Evolutionary conservation across 2,797 vertebrate species (phyloP).

Genomic region (Parauchenoglanis punctatus): DNA sequence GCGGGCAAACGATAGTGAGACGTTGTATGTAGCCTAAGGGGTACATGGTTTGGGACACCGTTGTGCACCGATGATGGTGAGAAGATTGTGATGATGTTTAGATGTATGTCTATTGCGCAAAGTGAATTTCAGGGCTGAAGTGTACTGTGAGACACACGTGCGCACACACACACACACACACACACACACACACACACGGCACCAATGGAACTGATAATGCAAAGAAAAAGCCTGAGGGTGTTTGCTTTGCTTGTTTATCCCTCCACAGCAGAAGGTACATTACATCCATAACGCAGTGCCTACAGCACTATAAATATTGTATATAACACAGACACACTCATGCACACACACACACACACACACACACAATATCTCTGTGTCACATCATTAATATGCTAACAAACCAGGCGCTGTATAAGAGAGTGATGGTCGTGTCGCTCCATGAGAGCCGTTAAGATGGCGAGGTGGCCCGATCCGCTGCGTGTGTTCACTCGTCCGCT

Average conservation of each 20-base stretch:
- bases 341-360: slow-evolving; percentile 1
- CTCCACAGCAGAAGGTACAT: background rate
- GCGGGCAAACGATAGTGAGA: background rate
- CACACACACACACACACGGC: background rate
- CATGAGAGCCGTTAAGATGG: slow-evolving; percentile 8
- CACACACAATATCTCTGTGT: background rate
- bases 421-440: slow-evolving; percentile 19
- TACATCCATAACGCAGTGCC: background rate
- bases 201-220: background rate
- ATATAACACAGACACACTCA: slow-evolving; percentile 2
- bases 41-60: background rate
- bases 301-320: slow-evolving; percentile 9
- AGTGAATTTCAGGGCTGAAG: background rate
- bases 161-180: background rate
- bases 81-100: background rate
- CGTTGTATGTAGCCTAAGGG: background rate
- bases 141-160: background rate
- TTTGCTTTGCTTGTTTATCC: background rate
- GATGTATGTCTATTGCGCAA: background rate
- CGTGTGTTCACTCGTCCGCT: slow-evolving; percentile 63
- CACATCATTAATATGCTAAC: slow-evolving; percentile 28
- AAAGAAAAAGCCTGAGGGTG: slow-evolving; percentile 13
- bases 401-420: slow-evolving; percentile 18
- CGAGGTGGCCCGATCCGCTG: background rate
- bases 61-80: background rate